Conservation (phyloP, 2,113 vertebrate species). For the Trogon surrucura region DNA sequence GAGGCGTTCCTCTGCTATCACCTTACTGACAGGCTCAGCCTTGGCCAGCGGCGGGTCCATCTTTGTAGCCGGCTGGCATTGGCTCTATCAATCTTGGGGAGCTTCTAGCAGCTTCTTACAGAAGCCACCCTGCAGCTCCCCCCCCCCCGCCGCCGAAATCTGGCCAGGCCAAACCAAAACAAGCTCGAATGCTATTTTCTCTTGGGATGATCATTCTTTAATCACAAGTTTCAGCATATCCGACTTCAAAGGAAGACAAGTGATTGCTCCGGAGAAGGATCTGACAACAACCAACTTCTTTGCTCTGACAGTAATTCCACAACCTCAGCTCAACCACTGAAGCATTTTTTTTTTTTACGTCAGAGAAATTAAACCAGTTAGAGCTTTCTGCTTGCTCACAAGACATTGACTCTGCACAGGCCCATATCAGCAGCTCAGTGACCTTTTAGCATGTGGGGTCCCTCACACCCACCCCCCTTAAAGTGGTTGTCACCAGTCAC, state of each 20-base stretch:
- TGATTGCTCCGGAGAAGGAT: not conserved
- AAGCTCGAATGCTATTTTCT: not conserved
- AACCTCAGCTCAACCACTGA: not conserved
- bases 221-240: not conserved
- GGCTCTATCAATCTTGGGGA: no score
- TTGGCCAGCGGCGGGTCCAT: no score
- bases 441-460: not conserved
- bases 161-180: no score
- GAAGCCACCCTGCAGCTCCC: no score
- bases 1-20: no score
- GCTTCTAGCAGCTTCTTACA: no score
- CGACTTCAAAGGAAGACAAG: not conserved
- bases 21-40: no score
- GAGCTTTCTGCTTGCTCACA: not conserved
- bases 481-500: not conserved
- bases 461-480: not conserved
- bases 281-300: not conserved
- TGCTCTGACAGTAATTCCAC: not conserved
- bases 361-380: not conserved
- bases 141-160: no score
- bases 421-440: no score
- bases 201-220: not conserved
- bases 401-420: not conserved
- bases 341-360: not conserved
- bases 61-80: no score